Percentiles rank a stretch among this genome's conserved stretches.
These are phyloP conservation scores for Tinea trinotella DNA, from an alignment of 2,888 invertebrate genomes.

Conservation along the genomic window DNA sequence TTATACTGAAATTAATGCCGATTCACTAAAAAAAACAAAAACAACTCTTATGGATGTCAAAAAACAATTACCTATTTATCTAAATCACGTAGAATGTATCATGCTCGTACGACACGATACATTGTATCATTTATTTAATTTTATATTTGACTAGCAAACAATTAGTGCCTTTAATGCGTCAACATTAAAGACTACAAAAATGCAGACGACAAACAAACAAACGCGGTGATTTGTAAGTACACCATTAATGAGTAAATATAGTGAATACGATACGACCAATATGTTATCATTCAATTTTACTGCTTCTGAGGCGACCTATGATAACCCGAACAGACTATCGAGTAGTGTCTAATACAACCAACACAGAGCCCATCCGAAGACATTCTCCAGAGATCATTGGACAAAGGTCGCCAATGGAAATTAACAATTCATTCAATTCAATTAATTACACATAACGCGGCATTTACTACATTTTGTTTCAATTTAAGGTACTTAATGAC, in stretches of 20 bases:
- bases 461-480: too few species aligned
- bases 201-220: slow-evolving; percentile 35
- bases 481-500: too few species aligned
- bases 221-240: slow-evolving; percentile 52
- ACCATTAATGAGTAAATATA: slow-evolving; percentile 62
- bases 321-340: slow-evolving; percentile 62
- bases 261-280: slow-evolving; percentile 55
- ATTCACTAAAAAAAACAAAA: too few species aligned
- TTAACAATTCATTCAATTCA: not conserved
- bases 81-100: not conserved
- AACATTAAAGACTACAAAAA: not conserved
- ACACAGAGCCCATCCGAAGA: slow-evolving; percentile 3
- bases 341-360: slow-evolving; percentile 39
- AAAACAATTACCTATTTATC: not conserved
- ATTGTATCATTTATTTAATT: not conserved
- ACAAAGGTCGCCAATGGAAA: slow-evolving; percentile 23
- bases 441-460: not conserved
- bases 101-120: not conserved
- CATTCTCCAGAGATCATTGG: slow-evolving; percentile 17
- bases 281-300: slow-evolving; percentile 70
- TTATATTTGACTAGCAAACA: not conserved
- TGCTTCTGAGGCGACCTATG: slow-evolving; percentile 64
- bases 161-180: not conserved
- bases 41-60: too few species aligned
- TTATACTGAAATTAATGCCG: too few species aligned